Percentiles rank a stretch among this genome's conserved stretches.
These are phyloP conservation scores for Delphinus delphis DNA, from an alignment of 2,113 vertebrate genomes.

Conservation along the genomic window DNA sequence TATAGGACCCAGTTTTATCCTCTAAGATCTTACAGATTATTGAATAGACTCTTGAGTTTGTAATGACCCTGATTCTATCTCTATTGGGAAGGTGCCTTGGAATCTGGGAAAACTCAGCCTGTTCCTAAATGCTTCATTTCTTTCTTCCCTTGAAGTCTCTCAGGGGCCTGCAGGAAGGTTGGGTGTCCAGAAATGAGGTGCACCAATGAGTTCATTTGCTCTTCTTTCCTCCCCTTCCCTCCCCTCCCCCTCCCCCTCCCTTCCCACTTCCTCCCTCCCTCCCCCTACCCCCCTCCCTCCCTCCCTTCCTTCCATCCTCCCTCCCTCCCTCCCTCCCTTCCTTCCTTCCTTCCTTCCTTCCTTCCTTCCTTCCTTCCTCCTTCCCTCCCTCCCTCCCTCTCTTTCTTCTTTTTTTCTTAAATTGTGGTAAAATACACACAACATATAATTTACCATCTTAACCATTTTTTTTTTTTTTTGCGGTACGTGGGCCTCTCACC, in stretches of 20 bases:
- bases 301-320: no score
- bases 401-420: neutral
- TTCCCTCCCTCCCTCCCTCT: neutral
- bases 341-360: no score
- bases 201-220: neutral
- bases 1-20: neutral
- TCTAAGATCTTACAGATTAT: neutral
- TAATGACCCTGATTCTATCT: neutral
- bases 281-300: fast-evolving
- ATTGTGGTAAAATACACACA: neutral
- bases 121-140: neutral
- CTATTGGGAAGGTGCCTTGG: neutral
- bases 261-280: no score
- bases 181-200: neutral
- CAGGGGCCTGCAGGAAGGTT: neutral
- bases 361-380: fast-evolving
- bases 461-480: no score
- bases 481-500: no score
- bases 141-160: neutral
- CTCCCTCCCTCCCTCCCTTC: fast-evolving
- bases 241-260: neutral
- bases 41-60: neutral
- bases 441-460: neutral
- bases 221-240: no score
- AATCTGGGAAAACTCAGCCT: neutral